Percentiles rank a stretch among this genome's conserved stretches.
Conservation (phyloP, 2,888 invertebrate genomes). For the Euzophera pinguis region DNA sequence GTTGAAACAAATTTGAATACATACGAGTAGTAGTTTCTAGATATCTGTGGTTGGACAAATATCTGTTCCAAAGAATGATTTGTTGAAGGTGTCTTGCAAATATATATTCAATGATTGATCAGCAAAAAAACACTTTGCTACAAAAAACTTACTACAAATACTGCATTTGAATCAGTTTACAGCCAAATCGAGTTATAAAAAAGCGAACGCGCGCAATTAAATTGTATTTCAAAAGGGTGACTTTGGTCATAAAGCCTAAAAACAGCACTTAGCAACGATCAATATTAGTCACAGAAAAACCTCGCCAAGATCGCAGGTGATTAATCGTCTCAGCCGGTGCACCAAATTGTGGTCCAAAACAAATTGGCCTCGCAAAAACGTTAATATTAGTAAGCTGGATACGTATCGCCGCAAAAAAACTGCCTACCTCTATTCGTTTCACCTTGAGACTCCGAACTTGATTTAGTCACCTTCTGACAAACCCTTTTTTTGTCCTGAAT, state of each 20-base stretch:
- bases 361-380: conserved; percentile 31
- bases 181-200: not conserved
- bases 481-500: conserved; percentile 77
- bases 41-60: no score
- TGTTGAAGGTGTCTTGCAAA: no score
- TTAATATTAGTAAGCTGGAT: conserved; percentile 53
- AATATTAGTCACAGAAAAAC: conserved; percentile 33
- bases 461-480: conserved; percentile 74
- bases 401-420: conserved; percentile 44
- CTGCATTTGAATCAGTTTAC: not conserved
- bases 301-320: conserved; percentile 38
- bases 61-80: no score
- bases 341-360: conserved; percentile 36
- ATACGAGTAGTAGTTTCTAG: no score
- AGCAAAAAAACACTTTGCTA: no score
- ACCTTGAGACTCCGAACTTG: conserved; percentile 71
- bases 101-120: no score
- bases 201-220: not conserved
- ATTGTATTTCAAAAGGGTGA: conserved; percentile 19
- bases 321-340: conserved; percentile 44
- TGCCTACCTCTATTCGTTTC: conserved; percentile 56
- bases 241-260: conserved; percentile 16
- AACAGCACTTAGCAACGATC: conserved; percentile 38
- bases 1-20: no score
- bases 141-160: no score